Conservation (phyloP, 2,888 invertebrate genomes). For the Drosophila suboccidentalis region DNA sequence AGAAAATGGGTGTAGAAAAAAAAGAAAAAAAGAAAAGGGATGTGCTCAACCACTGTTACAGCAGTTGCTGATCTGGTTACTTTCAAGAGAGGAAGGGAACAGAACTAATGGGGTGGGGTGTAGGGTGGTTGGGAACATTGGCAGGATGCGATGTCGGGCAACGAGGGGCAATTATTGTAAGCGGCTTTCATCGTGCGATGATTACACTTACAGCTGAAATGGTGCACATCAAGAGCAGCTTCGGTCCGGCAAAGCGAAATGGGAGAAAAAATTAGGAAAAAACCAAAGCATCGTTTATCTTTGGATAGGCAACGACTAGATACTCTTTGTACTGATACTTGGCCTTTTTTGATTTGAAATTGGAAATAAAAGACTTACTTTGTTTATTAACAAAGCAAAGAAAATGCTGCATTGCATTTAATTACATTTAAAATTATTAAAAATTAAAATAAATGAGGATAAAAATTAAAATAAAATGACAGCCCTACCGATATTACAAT, state of each 20-base stretch:
- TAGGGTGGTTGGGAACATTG: background rate
- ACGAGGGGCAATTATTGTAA: constrained; percentile 76
- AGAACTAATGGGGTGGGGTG: background rate
- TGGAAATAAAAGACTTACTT: no score
- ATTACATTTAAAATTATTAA: no score
- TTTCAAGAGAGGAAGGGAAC: constrained; percentile 4
- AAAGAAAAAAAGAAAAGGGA: background rate
- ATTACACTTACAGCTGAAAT: constrained; percentile 79
- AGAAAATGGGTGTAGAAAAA: background rate
- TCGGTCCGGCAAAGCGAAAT: constrained; percentile 2
- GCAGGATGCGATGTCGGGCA: constrained; percentile 65
- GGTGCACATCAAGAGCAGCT: constrained; percentile 60
- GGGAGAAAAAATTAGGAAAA: background rate
- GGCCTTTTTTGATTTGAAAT: no score
- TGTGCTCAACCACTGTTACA: background rate
- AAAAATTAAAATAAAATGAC: no score
- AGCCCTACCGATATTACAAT: no score
- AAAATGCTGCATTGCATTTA: no score
- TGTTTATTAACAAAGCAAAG: no score
- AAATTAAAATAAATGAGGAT: no score
- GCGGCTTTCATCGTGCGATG: constrained; percentile 80
- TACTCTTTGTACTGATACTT: constrained; percentile 11
- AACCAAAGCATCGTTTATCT: background rate
- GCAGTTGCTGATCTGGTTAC: constrained; percentile 20
- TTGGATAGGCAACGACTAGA: background rate